phyloP scores from a whole-genome alignment of 2,113 vertebrate species.

The human (Homo sapiens) region DNA sequence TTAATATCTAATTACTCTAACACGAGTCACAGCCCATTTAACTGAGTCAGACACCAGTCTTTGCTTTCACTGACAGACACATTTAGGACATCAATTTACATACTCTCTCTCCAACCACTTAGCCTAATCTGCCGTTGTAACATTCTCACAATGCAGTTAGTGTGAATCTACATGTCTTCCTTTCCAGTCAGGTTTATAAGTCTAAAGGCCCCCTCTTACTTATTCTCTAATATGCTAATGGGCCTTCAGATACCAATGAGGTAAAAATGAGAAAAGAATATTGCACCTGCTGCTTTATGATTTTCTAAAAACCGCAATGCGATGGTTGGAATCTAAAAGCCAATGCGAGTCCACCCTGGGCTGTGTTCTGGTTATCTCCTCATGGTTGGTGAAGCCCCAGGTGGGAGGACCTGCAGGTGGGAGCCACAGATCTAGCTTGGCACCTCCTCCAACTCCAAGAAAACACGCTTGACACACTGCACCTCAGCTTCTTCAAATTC shows the following conservation, averaged over 20 bases:
- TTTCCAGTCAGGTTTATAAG: neutral
- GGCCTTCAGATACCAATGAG: neutral
- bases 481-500: neutral
- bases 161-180: neutral
- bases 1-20: conserved; percentile 56
- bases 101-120: neutral
- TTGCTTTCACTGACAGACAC: neutral
- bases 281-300: too few relatives aligned
- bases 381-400: neutral
- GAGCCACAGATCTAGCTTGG: neutral
- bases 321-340: too few relatives aligned
- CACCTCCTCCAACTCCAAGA: neutral
- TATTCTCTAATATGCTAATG: neutral
- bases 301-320: neutral
- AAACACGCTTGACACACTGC: neutral
- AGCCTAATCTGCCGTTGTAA: neutral
- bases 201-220: neutral
- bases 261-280: neutral
- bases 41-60: neutral
- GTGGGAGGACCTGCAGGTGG: fast-evolving
- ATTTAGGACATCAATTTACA: neutral
- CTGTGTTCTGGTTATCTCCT: neutral
- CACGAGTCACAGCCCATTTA: conserved; percentile 52
- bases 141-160: neutral
- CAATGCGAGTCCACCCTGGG: neutral